Base-by-base conservation (phyloP, 2,113 vertebrate genomes). In the Nicator chloris region DNA sequence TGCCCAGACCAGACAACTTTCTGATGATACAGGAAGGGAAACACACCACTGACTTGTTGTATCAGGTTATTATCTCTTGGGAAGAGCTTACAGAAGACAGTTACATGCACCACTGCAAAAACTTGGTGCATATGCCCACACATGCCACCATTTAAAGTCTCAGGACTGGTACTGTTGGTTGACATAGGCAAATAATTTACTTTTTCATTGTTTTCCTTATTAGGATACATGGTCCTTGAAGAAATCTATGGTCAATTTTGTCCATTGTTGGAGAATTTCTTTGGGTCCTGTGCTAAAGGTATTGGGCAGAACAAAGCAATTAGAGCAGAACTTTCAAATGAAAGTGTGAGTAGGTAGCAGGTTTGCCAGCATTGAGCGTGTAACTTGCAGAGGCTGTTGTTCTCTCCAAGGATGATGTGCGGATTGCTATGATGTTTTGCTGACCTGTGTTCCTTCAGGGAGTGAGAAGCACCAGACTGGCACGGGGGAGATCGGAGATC, bases 401-500 rank as follows among this genome's bases (percentile, higher is more conserved):
- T 49, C 77, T 73, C 59, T 84, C 53, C 44, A 65, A 69, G 83
- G 35, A 61, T 31, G 27, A 40, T 39, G 54, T 77, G 37, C 83
- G 70, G 35, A 47, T 68, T 45, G 47, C 27, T 82, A 44, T 12
- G 39, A 44, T 31, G 40, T 77, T 76, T 49, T 95, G 81, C 96
- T 97, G 95, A 99, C 99, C 99, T 99, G 98, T 26, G 96, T 97
- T 92, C 96, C 98, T 90, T 98, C 98, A 14, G 98, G 98, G 78
- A 98, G 96, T 60, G 98, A 97, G 51, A 98, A 97, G 75, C 92
- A 97, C 44, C 35, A 96, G 22, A 97, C 96, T 22, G 98, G 98
- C 86, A 99, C 79, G 2, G 97, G 95, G 10, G 98, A 98, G 26
- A 99, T 64, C 16, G 96, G 82, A 45, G 97, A 97, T 10, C 99